A percentile compares a stretch with the other conserved stretches of the same genome.
Evolutionary conservation across 1,140 invertebrate species (phyloP).

Genomic region (Varroa destructor): DNA sequence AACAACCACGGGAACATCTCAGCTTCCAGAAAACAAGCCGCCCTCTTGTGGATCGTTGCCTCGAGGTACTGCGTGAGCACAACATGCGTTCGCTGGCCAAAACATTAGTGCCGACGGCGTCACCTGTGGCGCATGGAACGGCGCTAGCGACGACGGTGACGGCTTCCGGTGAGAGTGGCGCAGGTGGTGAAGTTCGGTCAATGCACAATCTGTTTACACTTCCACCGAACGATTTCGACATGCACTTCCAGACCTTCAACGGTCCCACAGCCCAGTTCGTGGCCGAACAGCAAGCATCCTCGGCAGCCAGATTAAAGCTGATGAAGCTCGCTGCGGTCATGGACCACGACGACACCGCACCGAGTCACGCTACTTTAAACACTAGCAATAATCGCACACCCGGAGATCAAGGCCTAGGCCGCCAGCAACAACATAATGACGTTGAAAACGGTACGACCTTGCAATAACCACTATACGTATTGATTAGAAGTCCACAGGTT

Average conservation of each 20-base stretch:
- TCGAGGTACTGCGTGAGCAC: conserved; percentile 6
- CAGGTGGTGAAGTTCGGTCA: neutral
- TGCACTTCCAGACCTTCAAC: conserved; percentile 29
- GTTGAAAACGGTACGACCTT: too few species aligned
- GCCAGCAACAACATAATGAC: too few species aligned
- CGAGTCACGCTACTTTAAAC: neutral
- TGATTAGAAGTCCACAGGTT: too few species aligned
- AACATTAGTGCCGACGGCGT: too few species aligned
- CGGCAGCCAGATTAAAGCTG: conserved; percentile 16
- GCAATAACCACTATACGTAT: too few species aligned
- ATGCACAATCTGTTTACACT: neutral
- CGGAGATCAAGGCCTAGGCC: too few species aligned
- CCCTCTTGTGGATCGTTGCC: neutral
- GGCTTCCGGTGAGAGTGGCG: neutral
- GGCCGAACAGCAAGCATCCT: conserved; percentile 25
- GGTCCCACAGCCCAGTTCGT: conserved; percentile 27
- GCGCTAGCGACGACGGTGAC: neutral
- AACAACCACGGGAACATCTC: neutral
- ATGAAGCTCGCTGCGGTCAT: conserved; percentile 27
- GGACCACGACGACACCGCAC: conserved; percentile 23
- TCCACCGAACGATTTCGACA: neutral
- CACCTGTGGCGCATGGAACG: neutral
- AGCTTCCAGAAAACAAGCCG: neutral
- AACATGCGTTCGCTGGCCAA: neutral
- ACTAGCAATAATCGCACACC: neutral